A percentile compares a stretch with the other conserved stretches of the same genome.
Evolutionary conservation across 2,797 vertebrate genomes (phyloP).

Genomic region (Ctenopoma kingsleyae): DNA sequence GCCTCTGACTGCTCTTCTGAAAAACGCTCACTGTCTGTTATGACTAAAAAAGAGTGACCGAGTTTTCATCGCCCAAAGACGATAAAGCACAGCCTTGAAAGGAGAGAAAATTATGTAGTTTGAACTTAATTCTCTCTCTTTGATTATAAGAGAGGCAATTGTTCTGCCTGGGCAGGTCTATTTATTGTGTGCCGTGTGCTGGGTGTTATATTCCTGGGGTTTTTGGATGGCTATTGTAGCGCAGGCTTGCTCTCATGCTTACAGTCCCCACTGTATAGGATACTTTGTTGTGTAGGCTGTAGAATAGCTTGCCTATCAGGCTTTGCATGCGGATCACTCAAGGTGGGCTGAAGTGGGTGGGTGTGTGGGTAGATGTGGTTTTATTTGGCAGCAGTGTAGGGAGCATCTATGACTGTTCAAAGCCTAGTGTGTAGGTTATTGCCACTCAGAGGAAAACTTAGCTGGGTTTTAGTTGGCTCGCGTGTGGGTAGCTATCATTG

Average conservation of each 20-base stretch:
- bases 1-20: conserved; percentile 64
- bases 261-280: conserved; percentile 56
- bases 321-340: conserved; percentile 60
- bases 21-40: conserved; percentile 76
- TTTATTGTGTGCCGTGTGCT: conserved; percentile 59
- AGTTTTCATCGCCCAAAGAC: conserved; percentile 76
- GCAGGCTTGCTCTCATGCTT: conserved; percentile 59
- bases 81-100: conserved; percentile 67
- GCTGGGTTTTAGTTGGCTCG: conserved; percentile 37
- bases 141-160: conserved; percentile 59
- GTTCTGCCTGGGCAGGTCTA: conserved; percentile 62
- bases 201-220: conserved; percentile 67
- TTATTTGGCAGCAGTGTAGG: conserved; percentile 43
- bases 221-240: conserved; percentile 61
- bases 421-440: conserved; percentile 63
- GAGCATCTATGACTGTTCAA: conserved; percentile 47
- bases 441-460: conserved; percentile 50
- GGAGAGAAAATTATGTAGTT: conserved; percentile 55
- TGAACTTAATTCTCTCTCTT: conserved; percentile 69
- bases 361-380: conserved; percentile 66
- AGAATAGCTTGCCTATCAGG: conserved; percentile 57
- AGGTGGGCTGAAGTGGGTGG: conserved; percentile 65
- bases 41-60: conserved; percentile 70
- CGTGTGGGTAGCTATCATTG: conserved; percentile 60
- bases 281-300: conserved; percentile 66